These are phyloP conservation scores for Crotalus horridus DNA, from an alignment of 2,113 vertebrate species.

Conservation along the genomic window DNA sequence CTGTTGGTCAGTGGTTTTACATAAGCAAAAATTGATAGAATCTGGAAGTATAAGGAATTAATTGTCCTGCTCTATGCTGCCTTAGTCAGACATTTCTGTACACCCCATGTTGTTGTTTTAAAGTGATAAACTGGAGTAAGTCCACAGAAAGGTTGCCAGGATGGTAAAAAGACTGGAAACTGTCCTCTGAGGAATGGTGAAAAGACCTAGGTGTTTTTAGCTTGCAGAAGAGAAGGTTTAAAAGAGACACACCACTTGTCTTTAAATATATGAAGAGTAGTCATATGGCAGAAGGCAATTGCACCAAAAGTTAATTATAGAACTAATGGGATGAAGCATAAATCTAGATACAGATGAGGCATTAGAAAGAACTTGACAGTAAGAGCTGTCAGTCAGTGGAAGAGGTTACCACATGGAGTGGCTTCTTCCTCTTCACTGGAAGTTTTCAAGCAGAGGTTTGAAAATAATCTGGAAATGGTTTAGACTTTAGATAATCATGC, in stretches of 20 bases:
- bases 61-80: background rate
- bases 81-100: background rate
- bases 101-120: background rate
- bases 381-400: background rate
- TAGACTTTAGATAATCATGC: background rate
- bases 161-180: background rate
- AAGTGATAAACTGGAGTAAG: background rate
- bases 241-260: background rate
- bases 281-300: background rate
- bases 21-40: background rate
- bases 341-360: background rate
- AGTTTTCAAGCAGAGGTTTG: background rate
- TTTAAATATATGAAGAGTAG: background rate
- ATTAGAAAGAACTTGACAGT: background rate
- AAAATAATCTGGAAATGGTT: background rate
- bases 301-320: background rate
- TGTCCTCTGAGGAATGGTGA: background rate
- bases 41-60: background rate
- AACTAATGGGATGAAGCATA: background rate
- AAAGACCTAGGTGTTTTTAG: background rate
- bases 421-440: background rate
- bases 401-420: background rate
- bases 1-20: background rate
- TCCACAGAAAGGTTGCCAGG: background rate
- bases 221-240: background rate